Percentiles rank a stretch among this genome's conserved stretches.
Evolutionary conservation across 2,113 vertebrate genomes (phyloP).

Genomic region (Salvelinus alpinus): DNA sequence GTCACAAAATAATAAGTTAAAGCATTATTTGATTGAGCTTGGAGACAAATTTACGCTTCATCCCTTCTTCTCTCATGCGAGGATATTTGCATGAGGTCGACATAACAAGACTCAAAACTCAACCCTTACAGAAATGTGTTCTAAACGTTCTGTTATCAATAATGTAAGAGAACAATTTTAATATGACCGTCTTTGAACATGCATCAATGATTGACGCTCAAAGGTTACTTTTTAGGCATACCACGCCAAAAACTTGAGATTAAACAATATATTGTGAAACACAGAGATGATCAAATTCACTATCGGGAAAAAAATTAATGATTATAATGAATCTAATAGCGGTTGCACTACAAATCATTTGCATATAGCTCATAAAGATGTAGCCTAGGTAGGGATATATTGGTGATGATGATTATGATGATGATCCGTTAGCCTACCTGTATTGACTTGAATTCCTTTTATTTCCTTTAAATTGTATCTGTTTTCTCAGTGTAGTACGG

Average conservation of each 20-base stretch:
- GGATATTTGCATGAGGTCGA: neutral
- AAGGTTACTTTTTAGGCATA: no score
- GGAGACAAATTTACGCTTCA: neutral
- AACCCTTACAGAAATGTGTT: neutral
- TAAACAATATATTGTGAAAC: no score
- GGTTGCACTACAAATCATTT: neutral
- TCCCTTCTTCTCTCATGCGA: neutral
- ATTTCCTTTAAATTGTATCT: conserved; percentile 55
- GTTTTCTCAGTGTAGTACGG: conserved; percentile 63
- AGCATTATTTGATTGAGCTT: neutral
- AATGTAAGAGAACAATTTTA: no score
- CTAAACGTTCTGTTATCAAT: neutral
- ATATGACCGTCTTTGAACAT: no score
- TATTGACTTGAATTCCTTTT: conserved; percentile 51
- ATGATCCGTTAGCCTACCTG: conserved; percentile 48
- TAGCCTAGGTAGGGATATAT: neutral
- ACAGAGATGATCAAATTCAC: neutral
- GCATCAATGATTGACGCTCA: no score
- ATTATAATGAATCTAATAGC: neutral
- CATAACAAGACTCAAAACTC: neutral
- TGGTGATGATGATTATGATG: neutral
- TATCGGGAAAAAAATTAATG: neutral
- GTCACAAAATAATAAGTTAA: no score
- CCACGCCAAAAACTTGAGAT: no score
- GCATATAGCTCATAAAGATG: neutral